These are phyloP conservation scores for Drosophila nigritarsus DNA, from an alignment of 2,888 invertebrate species.

Conservation along the genomic window DNA sequence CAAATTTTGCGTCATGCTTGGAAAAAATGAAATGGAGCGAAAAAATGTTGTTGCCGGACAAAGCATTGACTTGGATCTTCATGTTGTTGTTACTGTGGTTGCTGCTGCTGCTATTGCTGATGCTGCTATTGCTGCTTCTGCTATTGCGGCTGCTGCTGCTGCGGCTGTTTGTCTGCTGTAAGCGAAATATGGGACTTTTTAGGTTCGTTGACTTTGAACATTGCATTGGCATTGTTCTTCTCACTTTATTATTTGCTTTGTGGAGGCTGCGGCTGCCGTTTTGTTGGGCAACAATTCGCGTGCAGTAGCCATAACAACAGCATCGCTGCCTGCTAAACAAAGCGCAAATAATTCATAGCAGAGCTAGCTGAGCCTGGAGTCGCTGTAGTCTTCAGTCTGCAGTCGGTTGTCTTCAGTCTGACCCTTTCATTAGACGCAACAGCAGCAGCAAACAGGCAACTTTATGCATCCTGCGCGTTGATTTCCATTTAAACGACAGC, in stretches of 20 bases:
- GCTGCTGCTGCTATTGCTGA: conserved; percentile 11
- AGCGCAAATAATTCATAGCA: conserved; percentile 79
- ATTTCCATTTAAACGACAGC: conserved; percentile 80
- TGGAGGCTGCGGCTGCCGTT: conserved; percentile 60
- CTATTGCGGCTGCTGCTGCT: conserved; percentile 19
- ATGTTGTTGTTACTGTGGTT: conserved; percentile 41
- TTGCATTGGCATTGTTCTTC: conserved; percentile 81
- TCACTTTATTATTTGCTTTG: conserved; percentile 81
- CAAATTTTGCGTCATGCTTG: conserved; percentile 81
- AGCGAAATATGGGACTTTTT: conserved; percentile 79
- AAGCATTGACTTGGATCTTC: conserved; percentile 63
- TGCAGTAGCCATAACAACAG: conserved; percentile 72
- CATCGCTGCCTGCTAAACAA: conserved; percentile 61
- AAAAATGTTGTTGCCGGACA: conserved; percentile 75
- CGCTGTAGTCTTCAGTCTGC: conserved; percentile 30
- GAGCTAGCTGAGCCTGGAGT: conserved; percentile 30
- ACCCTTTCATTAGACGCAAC: conserved; percentile 78
- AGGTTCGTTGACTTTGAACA: conserved; percentile 79
- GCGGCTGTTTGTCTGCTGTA: conserved; percentile 57
- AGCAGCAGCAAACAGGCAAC: conserved; percentile 57
- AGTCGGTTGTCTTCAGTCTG: conserved; percentile 49
- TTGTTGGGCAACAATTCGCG: conserved; percentile 68
- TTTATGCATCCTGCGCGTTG: conserved; percentile 81
- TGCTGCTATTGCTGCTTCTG: conserved; percentile 24
- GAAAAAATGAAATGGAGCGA: conserved; percentile 80